Evolutionary conservation across 2,797 vertebrate species (phyloP).

Genomic region (Aldrovandia affinis): DNA sequence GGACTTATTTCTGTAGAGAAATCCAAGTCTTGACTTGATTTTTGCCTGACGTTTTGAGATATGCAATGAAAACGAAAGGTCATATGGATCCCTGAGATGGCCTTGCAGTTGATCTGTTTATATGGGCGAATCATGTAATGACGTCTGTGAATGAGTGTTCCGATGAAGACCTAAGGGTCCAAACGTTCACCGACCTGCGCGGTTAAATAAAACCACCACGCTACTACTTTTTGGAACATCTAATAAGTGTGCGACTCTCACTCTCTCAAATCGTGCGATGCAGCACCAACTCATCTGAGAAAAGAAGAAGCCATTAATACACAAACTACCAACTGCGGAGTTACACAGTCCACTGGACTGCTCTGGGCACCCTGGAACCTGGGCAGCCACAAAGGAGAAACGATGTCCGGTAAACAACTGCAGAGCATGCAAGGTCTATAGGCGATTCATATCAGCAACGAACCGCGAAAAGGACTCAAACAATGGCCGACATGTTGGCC

Average conservation of each 20-base stretch:
- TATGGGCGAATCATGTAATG: background rate
- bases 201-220: no score
- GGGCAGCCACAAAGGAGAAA: background rate
- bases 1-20: no score
- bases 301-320: background rate
- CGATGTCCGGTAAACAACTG: constrained; percentile 9
- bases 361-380: constrained; percentile 2
- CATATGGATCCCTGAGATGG: background rate
- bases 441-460: constrained; percentile 25
- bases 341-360: background rate
- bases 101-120: background rate
- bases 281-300: background rate
- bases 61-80: background rate
- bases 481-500: constrained; percentile 27
- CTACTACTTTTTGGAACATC: no score
- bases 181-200: no score
- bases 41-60: background rate
- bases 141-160: no score
- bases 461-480: constrained; percentile 13
- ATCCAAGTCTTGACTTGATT: no score
- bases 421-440: constrained; percentile 18
- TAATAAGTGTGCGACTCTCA: no score
- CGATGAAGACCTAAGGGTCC: no score
- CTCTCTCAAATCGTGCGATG: no score
- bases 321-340: background rate